phyloP scores from a whole-genome alignment of 2,113 vertebrate species.

The Perca flavescens region DNA sequence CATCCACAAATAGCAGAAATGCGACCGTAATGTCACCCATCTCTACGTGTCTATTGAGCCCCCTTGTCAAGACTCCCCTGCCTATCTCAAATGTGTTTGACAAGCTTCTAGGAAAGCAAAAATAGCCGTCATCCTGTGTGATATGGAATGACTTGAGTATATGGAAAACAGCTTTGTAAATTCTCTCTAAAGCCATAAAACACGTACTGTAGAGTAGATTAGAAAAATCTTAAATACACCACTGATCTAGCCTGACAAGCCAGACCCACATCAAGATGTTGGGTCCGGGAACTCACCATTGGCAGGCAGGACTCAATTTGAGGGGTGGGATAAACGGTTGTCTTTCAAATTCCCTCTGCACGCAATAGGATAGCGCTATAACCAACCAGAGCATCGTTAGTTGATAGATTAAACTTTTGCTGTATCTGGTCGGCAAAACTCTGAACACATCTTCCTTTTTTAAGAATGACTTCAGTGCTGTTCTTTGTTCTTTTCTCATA shows the following conservation, averaged over 20 bases:
- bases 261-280: too few species aligned
- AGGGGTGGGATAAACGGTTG: too few species aligned
- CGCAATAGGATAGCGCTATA: too few species aligned
- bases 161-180: slow-evolving; percentile 11
- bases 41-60: slow-evolving; percentile 2
- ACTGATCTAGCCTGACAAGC: not conserved
- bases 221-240: not conserved
- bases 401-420: too few species aligned
- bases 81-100: slow-evolving; percentile 10
- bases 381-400: too few species aligned
- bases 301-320: too few species aligned
- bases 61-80: slow-evolving; percentile 22
- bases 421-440: too few species aligned
- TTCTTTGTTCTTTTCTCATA: too few species aligned
- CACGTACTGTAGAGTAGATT: not conserved
- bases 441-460: too few species aligned
- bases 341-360: too few species aligned
- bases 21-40: slow-evolving; percentile 25
- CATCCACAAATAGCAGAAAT: slow-evolving; percentile 36
- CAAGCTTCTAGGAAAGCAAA: slow-evolving; percentile 28
- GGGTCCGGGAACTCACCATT: too few species aligned
- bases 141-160: not conserved
- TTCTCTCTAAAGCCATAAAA: slow-evolving; percentile 11
- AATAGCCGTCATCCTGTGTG: slow-evolving; percentile 12
- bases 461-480: too few species aligned